A percentile compares a stretch with the other conserved stretches of the same genome.
phyloP scores from a whole-genome alignment of 2,888 invertebrate species.

The Polymixis flavicincta region DNA sequence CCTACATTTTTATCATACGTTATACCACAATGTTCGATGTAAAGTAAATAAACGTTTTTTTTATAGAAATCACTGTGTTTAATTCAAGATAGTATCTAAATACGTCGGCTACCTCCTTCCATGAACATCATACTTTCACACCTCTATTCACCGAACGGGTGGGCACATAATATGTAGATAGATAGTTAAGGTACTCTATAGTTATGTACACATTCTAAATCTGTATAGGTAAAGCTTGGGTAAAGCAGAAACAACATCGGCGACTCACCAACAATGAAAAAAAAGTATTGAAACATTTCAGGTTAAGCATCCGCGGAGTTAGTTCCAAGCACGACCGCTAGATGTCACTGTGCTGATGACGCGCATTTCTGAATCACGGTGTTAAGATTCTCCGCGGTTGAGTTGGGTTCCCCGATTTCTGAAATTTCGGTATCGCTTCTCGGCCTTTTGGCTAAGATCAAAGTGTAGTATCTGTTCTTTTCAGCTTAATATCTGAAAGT shows the following conservation, averaged over 20 bases:
- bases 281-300: no score
- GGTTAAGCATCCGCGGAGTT: background rate
- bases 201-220: no score
- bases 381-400: background rate
- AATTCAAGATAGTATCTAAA: constrained; percentile 10
- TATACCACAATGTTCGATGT: constrained; percentile 54
- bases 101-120: background rate
- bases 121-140: background rate
- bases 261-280: no score
- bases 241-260: background rate
- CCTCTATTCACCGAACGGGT: background rate
- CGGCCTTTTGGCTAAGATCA: constrained; percentile 27
- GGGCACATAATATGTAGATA: background rate
- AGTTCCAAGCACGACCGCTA: background rate
- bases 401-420: background rate
- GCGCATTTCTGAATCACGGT: constrained; percentile 10
- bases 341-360: constrained; percentile 16
- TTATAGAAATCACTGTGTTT: constrained; percentile 32
- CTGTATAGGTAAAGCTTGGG: no score
- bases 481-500: constrained; percentile 27
- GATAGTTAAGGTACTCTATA: background rate
- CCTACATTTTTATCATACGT: constrained; percentile 53
- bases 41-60: constrained; percentile 65
- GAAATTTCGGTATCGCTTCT: constrained; percentile 1
- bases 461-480: constrained; percentile 30